Evolutionary conservation across 2,888 invertebrate genomes (phyloP).

Genomic region (Esperia sulphurella): DNA sequence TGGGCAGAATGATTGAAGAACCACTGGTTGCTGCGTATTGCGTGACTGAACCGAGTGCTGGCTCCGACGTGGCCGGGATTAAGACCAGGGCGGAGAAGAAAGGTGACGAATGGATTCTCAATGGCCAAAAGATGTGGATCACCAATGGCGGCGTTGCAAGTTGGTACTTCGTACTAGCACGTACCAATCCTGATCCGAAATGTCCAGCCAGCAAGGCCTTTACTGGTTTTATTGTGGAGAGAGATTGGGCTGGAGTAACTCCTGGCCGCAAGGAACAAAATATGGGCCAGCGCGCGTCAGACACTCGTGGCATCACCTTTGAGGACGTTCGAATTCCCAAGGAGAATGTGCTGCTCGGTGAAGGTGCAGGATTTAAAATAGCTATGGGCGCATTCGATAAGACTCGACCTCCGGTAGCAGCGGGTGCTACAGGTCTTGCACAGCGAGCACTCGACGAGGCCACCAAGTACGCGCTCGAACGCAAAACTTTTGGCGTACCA

Average conservation of each 20-base stretch:
- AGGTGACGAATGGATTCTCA: conserved; percentile 95
- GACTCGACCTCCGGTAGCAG: conserved; percentile 95
- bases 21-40: conserved; percentile 95
- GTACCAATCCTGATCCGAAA: conserved; percentile 96
- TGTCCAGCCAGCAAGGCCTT: conserved; percentile 94
- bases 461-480: conserved; percentile 92
- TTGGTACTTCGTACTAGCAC: conserved; percentile 97
- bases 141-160: conserved; percentile 98
- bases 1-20: conserved; percentile 93
- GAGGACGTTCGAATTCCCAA: conserved; percentile 97
- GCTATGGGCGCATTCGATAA: conserved; percentile 98
- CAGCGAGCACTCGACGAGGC: conserved; percentile 96
- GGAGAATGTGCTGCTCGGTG: conserved; percentile 93
- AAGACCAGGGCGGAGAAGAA: conserved; percentile 96
- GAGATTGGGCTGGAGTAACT: conserved; percentile 90
- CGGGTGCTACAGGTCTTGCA: conserved; percentile 94
- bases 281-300: conserved; percentile 98
- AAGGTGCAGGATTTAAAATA: conserved; percentile 97
- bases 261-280: conserved; percentile 97
- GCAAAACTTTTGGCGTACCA: conserved; percentile 94
- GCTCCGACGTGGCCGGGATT: conserved; percentile 96
- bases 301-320: conserved; percentile 96
- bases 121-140: conserved; percentile 99
- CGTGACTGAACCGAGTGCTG: conserved; percentile 97
- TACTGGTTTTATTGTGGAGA: conserved; percentile 97